Evolutionary conservation across 2,797 vertebrate species (phyloP), one percentile per base, ranked within the genome.

Genomic region (Arrhamphus sclerolepis): DNA sequence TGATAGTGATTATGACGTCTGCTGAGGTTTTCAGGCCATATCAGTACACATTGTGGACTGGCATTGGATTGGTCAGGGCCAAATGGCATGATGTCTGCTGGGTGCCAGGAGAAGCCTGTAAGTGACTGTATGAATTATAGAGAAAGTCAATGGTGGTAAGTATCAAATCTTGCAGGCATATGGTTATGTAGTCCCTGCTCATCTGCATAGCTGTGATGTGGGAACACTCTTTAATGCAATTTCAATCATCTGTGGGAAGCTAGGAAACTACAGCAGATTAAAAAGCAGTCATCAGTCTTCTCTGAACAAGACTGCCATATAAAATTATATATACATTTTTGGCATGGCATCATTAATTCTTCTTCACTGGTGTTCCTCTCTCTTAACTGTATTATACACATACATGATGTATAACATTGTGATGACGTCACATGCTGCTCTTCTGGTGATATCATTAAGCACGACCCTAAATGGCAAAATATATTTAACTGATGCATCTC

Each of bases 101-200:
- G 29, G 52, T 56, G 52, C 64, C 66, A 55, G 57, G 53, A 66
- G 61, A 55, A 46, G 22, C 42, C 58, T 81, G 72, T 61, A 58
- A 72, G 29, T 64, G 78, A 62, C 76, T 59, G 60, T 55, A 55
- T 70, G 61, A 80, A 81, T 84, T 77, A 83, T 52, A 39, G 29
- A 50, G 3, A 21, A 43, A 50, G 54, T 49, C 43, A 62, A 48
- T 38, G 17, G 38, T 66, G 47, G 64, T 44, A 46, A 44, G 19
- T 14, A 56, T 77, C 53, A 65, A 41, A 51, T 43, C 49, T 56
- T 24, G 58, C 77, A 66, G 70, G 55, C 43, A 28, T 72, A 57
- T 21, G 13, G 64, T 72, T 63, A 42, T 53, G 46, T 38, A 61
- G 58, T 60, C 63, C 53, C 20, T 52, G 2, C 68, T 75, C 68